Evolutionary conservation across 2,797 vertebrate species (phyloP), one percentile per base, ranked within the genome.

Genomic region (Megaceryle alcyon): DNA sequence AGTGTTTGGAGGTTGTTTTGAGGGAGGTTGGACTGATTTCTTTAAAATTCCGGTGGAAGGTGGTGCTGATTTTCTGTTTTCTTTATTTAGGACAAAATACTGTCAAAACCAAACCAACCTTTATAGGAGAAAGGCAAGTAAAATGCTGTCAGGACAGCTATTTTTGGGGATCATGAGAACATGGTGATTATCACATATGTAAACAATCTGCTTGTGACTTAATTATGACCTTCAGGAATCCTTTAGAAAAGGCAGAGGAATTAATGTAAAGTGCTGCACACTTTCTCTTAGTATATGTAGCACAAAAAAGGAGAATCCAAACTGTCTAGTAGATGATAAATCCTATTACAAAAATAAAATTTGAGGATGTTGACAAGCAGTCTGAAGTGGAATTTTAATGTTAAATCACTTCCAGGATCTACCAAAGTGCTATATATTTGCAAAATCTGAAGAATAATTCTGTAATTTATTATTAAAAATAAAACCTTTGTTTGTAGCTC

Each of bases 141-240:
- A 76, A 82, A 48, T 51, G 26, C 16, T 25, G 8, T 73, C 8
- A 70, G 63, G 51, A n/a, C 22, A 56, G 35, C 25, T 85, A 49
- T 48, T 89, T 93, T 43, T 3, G 6, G 54, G 37, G 44, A 35
- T 35, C 0, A 8, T n/a, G 48, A 78, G 44, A 91, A 68, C 37
- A 9, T 1, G 33, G 43, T n/a, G 33, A 28, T 57, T 91, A 69
- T 83, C 85, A 86, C 78, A 69, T 72, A 29, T 4, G 3, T 90
- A 59, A 94, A 53, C 73, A 86, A 25, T 68, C 49, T 89, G 46
- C 73, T 48, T 86, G 75, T 82, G 63, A 92, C 78, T 94, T 90
- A 46, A 65, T 88, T 89, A 35, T 80, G 66, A 82, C 80, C 64
- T 78, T 90, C 41, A 64, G 28, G 70, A 81, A 82, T 53, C 14